Conservation (phyloP, 2,113 vertebrate species). For the Trematocara variabile region DNA sequence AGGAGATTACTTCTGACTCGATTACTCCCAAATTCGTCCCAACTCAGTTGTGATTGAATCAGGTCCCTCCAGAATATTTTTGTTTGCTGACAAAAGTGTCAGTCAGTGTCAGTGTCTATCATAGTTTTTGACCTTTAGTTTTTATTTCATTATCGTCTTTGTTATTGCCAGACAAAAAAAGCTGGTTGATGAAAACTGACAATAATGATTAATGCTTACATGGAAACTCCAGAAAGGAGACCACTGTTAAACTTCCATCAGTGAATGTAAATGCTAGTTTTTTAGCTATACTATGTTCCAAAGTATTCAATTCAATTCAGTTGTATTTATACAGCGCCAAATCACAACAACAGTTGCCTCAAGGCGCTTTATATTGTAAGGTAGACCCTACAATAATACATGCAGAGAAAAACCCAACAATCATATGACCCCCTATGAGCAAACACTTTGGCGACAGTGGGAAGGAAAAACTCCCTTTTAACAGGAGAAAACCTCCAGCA, state of each 20-base stretch:
- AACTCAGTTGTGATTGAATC: neutral
- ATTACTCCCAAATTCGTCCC: neutral
- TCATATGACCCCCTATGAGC: accelerated
- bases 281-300: neutral
- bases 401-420: neutral
- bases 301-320: neutral
- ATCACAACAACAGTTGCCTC: neutral
- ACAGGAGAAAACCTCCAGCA: neutral
- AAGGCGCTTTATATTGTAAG: neutral
- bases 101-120: neutral
- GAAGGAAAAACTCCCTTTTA: neutral
- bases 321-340: neutral
- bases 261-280: neutral
- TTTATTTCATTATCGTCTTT: neutral
- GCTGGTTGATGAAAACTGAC: neutral
- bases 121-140: neutral
- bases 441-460: accelerated
- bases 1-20: neutral
- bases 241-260: neutral
- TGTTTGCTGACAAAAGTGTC: neutral
- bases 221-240: neutral
- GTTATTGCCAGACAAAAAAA: neutral
- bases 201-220: neutral
- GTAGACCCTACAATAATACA: neutral
- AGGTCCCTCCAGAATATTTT: neutral